A percentile compares a stretch with the other conserved stretches of the same genome.
phyloP scores from a whole-genome alignment of 2,888 invertebrate genomes.

The Thereva nobilitata region DNA sequence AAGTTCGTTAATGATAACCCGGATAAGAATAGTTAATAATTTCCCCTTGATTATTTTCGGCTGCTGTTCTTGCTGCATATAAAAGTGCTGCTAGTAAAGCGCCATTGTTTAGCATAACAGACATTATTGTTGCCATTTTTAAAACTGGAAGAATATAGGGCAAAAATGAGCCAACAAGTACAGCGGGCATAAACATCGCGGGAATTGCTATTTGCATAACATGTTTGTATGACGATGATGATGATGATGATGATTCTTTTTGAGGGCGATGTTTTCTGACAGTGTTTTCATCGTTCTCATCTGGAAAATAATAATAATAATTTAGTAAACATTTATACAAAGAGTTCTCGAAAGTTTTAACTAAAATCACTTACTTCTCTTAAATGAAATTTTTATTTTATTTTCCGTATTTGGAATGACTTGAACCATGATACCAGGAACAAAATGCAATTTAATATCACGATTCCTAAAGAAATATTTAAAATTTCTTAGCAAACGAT shows the following conservation, averaged over 20 bases:
- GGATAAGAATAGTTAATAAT: conserved; percentile 51
- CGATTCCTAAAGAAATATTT: conserved; percentile 61
- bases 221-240: conserved; percentile 45
- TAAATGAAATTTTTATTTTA: conserved; percentile 60
- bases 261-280: conserved; percentile 45
- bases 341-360: conserved; percentile 33
- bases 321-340: background rate
- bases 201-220: conserved; percentile 61
- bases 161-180: conserved; percentile 68
- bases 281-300: conserved; percentile 13
- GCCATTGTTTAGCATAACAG: conserved; percentile 69
- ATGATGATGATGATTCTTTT: conserved; percentile 46
- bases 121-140: conserved; percentile 67
- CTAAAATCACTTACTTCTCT: conserved; percentile 57
- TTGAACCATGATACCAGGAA: conserved; percentile 61
- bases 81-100: conserved; percentile 65
- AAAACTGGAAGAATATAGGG: conserved; percentile 71
- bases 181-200: conserved; percentile 65
- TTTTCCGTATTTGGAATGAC: conserved; percentile 62
- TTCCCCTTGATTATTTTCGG: conserved; percentile 51
- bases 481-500: conserved; percentile 60
- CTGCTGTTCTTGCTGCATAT: conserved; percentile 54
- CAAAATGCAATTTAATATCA: conserved; percentile 59
- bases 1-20: conserved; percentile 45
- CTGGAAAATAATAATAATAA: background rate